Evolutionary conservation across 2,797 vertebrate genomes (phyloP).

Genomic region (Sebastes itinus): DNA sequence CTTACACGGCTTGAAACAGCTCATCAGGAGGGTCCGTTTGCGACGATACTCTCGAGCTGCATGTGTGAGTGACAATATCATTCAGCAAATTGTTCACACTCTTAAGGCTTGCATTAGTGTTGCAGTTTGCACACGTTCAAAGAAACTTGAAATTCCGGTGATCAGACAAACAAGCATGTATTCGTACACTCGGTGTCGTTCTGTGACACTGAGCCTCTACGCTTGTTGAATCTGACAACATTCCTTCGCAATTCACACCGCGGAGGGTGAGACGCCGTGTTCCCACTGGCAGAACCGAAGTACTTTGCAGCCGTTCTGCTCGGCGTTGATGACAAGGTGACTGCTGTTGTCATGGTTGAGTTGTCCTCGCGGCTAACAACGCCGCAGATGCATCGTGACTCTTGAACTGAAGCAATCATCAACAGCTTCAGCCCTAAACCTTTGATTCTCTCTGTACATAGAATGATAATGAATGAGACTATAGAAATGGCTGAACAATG

Average conservation of each 20-base stretch:
- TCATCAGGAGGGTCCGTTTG: constrained; percentile 87
- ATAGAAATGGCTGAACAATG: not conserved
- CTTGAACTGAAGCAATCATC: not conserved
- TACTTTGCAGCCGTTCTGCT: constrained; percentile 42
- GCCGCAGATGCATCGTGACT: constrained; percentile 32
- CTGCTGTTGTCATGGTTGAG: constrained; percentile 21
- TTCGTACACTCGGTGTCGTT: not conserved
- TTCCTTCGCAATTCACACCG: constrained; percentile 32
- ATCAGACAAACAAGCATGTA: constrained; percentile 1
- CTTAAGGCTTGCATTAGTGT: not conserved
- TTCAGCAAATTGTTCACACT: not conserved
- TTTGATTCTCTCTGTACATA: not conserved
- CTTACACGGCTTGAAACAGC: constrained; percentile 90
- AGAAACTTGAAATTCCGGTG: not conserved
- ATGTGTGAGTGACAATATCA: constrained; percentile 54
- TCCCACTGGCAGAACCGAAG: constrained; percentile 31
- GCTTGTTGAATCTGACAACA: constrained; percentile 30
- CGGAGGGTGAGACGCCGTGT: constrained; percentile 17
- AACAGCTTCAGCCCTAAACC: not conserved
- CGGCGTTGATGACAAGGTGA: constrained; percentile 32
- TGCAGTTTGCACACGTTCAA: not conserved
- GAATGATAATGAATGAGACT: not conserved
- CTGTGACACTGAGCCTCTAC: constrained; percentile 15
- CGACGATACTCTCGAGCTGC: constrained; percentile 85
- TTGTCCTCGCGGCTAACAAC: constrained; percentile 19